These are phyloP conservation scores for Furcula furcula DNA, from an alignment of 2,888 invertebrate genomes.

Conservation along the genomic window DNA sequence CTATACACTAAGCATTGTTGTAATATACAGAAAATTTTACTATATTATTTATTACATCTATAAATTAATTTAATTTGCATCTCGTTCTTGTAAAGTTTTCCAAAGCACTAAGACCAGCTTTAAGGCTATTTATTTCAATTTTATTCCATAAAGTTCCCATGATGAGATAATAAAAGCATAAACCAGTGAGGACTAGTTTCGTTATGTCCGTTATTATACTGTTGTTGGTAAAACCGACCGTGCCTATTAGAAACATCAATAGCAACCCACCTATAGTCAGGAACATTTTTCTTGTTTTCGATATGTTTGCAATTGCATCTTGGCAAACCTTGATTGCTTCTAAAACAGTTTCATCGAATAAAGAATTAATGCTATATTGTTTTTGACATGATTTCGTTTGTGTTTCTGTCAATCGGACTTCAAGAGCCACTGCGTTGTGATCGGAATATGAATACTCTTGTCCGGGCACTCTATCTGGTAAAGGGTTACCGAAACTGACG, in stretches of 20 bases:
- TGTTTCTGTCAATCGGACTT: conserved; percentile 45
- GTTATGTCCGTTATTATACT: conserved; percentile 77
- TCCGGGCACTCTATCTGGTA: conserved; percentile 87
- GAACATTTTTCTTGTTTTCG: conserved; percentile 77
- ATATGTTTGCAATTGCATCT: conserved; percentile 75
- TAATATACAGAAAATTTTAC: background rate
- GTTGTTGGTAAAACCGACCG: conserved; percentile 73
- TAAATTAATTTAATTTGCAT: conserved; percentile 1
- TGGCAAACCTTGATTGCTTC: conserved; percentile 83
- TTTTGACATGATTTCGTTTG: conserved; percentile 25
- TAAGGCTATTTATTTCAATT: conserved; percentile 89
- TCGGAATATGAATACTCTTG: conserved; percentile 91
- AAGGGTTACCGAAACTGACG: conserved; percentile 84
- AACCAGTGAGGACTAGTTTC: conserved; percentile 83
- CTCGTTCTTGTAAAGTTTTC: conserved; percentile 73
- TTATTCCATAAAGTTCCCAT: conserved; percentile 93
- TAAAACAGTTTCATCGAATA: conserved; percentile 63
- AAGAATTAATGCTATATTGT: conserved; percentile 34
- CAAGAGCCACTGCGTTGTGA: conserved; percentile 91
- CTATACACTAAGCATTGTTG: no score
- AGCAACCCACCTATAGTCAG: conserved; percentile 71
- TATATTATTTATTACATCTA: background rate
- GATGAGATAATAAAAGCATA: conserved; percentile 85
- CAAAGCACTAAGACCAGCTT: conserved; percentile 88
- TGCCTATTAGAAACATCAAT: conserved; percentile 76